A percentile compares a stretch with the other conserved stretches of the same genome.
Conservation (phyloP, 2,888 invertebrate species). For the Patella caerulea region DNA sequence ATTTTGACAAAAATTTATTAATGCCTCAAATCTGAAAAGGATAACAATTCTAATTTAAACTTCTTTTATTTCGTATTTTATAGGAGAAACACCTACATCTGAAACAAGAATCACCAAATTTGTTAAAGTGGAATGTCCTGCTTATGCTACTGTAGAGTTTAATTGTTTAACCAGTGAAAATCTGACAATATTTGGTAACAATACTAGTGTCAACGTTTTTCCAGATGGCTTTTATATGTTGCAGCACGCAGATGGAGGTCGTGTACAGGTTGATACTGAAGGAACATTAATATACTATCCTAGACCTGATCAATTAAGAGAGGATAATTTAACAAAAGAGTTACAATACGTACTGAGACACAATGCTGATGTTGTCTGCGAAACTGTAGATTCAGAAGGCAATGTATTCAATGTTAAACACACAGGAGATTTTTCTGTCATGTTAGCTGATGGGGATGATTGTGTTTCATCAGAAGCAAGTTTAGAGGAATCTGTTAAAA, state of each 20-base stretch:
- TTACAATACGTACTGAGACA: conserved; percentile 65
- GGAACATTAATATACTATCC: conserved; percentile 60
- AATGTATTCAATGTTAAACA: conserved; percentile 67
- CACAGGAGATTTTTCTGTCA: conserved; percentile 64
- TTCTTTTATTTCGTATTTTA: background rate
- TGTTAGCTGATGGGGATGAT: conserved; percentile 49
- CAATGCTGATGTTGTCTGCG: conserved; percentile 62
- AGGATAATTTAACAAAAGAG: conserved; percentile 53
- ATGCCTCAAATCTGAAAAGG: too few species aligned
- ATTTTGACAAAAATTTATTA: too few species aligned
- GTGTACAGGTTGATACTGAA: conserved; percentile 57
- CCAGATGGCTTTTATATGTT: conserved; percentile 67
- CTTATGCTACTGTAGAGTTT: conserved; percentile 70
- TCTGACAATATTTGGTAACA: conserved; percentile 68
- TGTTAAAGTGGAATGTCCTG: conserved; percentile 70
- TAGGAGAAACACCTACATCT: conserved; percentile 43
- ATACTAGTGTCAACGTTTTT: conserved; percentile 64
- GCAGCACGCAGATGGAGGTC: conserved; percentile 62
- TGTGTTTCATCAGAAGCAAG: conserved; percentile 45
- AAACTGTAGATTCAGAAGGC: conserved; percentile 67
- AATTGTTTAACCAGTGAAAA: conserved; percentile 66
- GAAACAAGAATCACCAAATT: conserved; percentile 57
- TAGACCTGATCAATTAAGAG: conserved; percentile 54
- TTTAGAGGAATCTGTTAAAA: conserved; percentile 37
- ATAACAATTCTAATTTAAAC: too few species aligned